phyloP scores from a whole-genome alignment of 2,113 vertebrate species.

The Sphaerodactylus townsendi region DNA sequence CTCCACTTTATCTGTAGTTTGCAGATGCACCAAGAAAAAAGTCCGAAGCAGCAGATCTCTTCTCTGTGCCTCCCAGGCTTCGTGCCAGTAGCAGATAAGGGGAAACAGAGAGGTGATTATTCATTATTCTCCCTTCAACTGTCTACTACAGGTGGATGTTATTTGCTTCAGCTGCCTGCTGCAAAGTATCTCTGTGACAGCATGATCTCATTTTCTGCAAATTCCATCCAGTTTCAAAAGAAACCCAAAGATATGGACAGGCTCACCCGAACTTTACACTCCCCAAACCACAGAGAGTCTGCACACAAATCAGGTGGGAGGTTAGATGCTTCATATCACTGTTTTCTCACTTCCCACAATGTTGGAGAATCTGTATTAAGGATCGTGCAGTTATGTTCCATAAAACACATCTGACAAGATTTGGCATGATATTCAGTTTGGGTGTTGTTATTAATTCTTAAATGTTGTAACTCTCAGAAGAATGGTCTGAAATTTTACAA shows the following conservation, averaged over 20 bases:
- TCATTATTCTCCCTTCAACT: constrained; percentile 42
- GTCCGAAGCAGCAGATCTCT: constrained; percentile 21
- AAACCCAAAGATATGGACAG: constrained; percentile 25
- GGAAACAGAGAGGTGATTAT: constrained; percentile 27
- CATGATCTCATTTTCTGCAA: constrained; percentile 54
- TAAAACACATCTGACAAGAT: neutral
- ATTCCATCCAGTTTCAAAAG: constrained; percentile 34
- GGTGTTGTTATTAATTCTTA: neutral
- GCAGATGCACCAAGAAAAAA: constrained; percentile 26
- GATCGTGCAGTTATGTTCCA: neutral
- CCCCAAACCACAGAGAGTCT: constrained; percentile 33
- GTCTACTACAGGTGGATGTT: constrained; percentile 30
- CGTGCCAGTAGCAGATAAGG: constrained; percentile 27
- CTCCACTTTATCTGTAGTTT: constrained; percentile 24
- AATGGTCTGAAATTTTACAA: neutral
- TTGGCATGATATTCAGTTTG: neutral
- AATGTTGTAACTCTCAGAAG: neutral
- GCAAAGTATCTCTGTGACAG: constrained; percentile 1
- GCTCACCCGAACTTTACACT: constrained; percentile 51
- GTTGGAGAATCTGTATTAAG: neutral
- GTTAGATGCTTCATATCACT: neutral
- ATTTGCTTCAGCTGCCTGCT: constrained; percentile 23
- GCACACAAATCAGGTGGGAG: constrained; percentile 28
- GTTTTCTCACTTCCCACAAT: neutral
- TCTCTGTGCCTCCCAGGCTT: constrained; percentile 19